Conservation (phyloP, 2,797 vertebrate species). For the Momotus momota region DNA sequence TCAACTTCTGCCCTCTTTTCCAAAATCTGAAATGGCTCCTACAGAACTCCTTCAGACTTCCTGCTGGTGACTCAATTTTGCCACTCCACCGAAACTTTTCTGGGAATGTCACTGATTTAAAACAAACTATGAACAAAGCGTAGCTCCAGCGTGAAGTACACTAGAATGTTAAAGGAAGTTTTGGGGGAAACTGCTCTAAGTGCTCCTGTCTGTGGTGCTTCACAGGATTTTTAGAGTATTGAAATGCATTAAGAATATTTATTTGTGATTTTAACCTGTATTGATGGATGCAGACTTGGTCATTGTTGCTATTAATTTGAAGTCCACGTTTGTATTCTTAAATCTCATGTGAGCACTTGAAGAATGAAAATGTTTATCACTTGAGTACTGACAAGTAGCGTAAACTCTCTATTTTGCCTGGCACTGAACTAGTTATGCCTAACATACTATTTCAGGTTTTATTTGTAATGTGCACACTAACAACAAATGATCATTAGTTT, state of each 20-base stretch:
- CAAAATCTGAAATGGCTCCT: not conserved
- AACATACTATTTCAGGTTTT: constrained; percentile 55
- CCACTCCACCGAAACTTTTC: not conserved
- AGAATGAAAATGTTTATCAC: not conserved
- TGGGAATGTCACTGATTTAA: not conserved
- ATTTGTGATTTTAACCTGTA: not conserved
- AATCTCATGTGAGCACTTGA: not conserved
- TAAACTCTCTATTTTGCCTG: not conserved
- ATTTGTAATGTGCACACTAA: constrained; percentile 70
- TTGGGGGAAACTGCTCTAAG: not conserved
- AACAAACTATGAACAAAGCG: not conserved
- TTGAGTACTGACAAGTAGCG: not conserved
- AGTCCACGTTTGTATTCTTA: not conserved
- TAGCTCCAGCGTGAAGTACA: not conserved
- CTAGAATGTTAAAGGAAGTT: not conserved
- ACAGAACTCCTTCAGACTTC: not conserved
- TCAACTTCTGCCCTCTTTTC: not conserved
- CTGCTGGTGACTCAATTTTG: not conserved
- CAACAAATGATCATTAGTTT: constrained; percentile 79
- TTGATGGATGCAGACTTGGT: not conserved
- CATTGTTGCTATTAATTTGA: not conserved
- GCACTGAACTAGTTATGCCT: not conserved
- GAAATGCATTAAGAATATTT: not conserved
- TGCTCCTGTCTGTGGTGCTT: not conserved
- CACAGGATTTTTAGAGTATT: not conserved